Evolutionary conservation across 2,888 invertebrate genomes (phyloP).

Genomic region (Ectemnius continuus): DNA sequence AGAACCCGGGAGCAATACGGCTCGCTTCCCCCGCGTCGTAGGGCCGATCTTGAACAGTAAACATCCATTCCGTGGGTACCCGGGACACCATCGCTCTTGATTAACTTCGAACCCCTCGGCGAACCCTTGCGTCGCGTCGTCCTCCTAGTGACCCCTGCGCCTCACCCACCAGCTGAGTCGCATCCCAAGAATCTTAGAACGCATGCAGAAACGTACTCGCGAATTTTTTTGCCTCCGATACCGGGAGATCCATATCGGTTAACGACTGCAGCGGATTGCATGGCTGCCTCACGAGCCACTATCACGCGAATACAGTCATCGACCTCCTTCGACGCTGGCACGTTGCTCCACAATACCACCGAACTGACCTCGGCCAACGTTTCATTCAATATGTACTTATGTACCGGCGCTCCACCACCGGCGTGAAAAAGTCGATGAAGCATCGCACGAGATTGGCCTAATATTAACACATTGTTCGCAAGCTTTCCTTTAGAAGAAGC

Average conservation of each 20-base stretch:
- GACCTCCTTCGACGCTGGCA: constrained; percentile 61
- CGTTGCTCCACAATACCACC: constrained; percentile 53
- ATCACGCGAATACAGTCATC: constrained; percentile 75
- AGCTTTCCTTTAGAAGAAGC: neutral
- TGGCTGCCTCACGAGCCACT: constrained; percentile 67
- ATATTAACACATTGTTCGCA: constrained; percentile 8
- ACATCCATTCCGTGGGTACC: constrained; percentile 37
- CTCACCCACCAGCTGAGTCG: neutral
- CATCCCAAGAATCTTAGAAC: neutral
- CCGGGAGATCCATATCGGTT: constrained; percentile 69
- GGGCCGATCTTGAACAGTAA: constrained; percentile 32
- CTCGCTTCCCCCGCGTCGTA: constrained; percentile 2
- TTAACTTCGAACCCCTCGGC: constrained; percentile 36
- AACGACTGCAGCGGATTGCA: constrained; percentile 64
- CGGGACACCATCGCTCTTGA: constrained; percentile 39
- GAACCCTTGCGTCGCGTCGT: constrained; percentile 13
- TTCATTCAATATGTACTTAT: constrained; percentile 51
- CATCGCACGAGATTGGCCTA: constrained; percentile 30
- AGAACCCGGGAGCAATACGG: constrained; percentile 9
- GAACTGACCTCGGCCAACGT: constrained; percentile 62
- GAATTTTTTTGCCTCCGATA: constrained; percentile 32
- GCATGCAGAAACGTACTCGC: neutral
- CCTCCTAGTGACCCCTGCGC: neutral
- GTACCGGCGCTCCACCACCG: neutral
- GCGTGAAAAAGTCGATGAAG: constrained; percentile 41